These are phyloP conservation scores for Drosophila ficusphila DNA, from an alignment of 1,140 invertebrate species.

Conservation along the genomic window DNA sequence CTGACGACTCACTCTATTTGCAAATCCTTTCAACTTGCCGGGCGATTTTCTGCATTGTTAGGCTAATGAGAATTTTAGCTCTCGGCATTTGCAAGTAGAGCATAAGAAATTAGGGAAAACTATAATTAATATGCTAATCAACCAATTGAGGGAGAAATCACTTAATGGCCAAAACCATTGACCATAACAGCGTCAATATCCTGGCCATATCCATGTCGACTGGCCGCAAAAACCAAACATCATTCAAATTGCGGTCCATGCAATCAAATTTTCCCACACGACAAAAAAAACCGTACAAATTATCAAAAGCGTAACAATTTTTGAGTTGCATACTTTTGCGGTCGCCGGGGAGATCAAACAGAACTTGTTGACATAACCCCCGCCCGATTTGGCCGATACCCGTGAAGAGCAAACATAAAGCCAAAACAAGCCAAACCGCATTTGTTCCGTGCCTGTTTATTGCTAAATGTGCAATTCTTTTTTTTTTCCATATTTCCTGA, in stretches of 20 bases:
- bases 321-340: conserved; percentile 37
- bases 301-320: conserved; percentile 29
- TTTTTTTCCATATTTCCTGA: conserved; percentile 26
- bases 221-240: conserved; percentile 65
- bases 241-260: conserved; percentile 71
- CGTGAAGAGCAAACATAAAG: conserved; percentile 28
- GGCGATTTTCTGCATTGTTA: conserved; percentile 59
- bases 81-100: not conserved
- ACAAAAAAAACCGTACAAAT: conserved; percentile 18
- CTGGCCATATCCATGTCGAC: conserved; percentile 15
- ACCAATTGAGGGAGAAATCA: conserved; percentile 24
- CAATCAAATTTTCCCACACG: conserved; percentile 55
- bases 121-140: conserved; percentile 47
- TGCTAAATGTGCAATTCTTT: conserved; percentile 66
- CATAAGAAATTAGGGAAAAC: not conserved
- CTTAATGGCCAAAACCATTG: conserved; percentile 35
- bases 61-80: conserved; percentile 60
- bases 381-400: not conserved
- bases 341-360: conserved; percentile 13
- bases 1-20: no score
- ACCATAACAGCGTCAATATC: conserved; percentile 31
- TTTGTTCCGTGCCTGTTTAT: conserved; percentile 50
- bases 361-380: conserved; percentile 38
- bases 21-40: conserved; percentile 48
- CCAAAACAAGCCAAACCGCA: conserved; percentile 60